A percentile compares a stretch with the other conserved stretches of the same genome.
Evolutionary conservation across 1,140 invertebrate genomes (phyloP).

Genomic region (Holcopasites calliopsidis): DNA sequence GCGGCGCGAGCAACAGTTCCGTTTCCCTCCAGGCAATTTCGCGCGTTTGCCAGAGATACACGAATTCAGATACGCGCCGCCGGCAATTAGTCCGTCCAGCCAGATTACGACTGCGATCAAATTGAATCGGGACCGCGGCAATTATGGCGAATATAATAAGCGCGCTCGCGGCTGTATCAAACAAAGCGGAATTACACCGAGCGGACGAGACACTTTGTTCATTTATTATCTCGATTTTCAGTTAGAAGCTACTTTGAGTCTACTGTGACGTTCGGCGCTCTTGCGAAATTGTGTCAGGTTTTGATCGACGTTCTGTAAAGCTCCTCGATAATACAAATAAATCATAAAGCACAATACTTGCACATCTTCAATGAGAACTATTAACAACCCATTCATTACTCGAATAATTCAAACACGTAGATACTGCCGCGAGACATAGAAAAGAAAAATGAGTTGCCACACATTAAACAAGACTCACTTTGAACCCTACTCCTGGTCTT

Average conservation of each 20-base stretch:
- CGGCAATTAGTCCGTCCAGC: constrained; percentile 46
- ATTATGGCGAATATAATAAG: constrained; percentile 45
- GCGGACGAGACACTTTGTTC: constrained; percentile 22
- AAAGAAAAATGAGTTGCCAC: too few species aligned
- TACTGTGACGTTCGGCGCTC: not conserved
- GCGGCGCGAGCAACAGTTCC: not conserved
- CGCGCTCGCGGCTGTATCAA: constrained; percentile 22
- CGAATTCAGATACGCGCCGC: constrained; percentile 43
- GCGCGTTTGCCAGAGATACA: constrained; percentile 40
- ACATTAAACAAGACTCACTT: too few species aligned
- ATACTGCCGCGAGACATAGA: too few species aligned
- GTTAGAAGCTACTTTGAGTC: constrained; percentile 18
- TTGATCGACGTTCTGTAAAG: not conserved
- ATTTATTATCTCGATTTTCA: constrained; percentile 46
- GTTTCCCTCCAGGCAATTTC: constrained; percentile 14
- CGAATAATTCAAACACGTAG: too few species aligned
- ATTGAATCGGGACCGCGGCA: constrained; percentile 46
- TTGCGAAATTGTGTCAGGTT: not conserved
- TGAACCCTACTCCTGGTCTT: too few species aligned
- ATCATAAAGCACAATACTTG: too few species aligned
- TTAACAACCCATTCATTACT: too few species aligned
- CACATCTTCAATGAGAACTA: too few species aligned
- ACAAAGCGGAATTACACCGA: constrained; percentile 27
- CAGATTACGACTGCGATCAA: constrained; percentile 46
- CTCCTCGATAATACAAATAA: too few species aligned